Evolutionary conservation across 2,113 vertebrate species (phyloP), one percentile per base, ranked within the genome.

Genomic region (Myotis brandtii): DNA sequence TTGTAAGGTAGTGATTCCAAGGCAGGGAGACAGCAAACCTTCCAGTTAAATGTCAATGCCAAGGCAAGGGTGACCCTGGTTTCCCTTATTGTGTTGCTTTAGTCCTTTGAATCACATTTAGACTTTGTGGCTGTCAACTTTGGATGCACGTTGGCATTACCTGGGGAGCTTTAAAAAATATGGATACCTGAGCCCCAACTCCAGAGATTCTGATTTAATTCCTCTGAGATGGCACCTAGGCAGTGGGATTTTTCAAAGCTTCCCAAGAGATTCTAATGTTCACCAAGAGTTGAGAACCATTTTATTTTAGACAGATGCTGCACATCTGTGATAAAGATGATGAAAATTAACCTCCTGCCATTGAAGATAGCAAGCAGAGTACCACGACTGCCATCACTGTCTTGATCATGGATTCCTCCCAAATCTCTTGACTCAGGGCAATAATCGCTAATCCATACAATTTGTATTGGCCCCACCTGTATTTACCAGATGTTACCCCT

Each of bases 261-360:
- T 12, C 69, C 43, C 64, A 84, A 43, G 56, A 86, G 30, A 91
- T 86, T 83, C 82, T 91, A 81, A 86, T 86, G 16, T 56, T 27
- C 50, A 81, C 17, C 14, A 27, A 34, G 9, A 84, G 25, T 32
- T 91, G 50, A 94, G 23, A 83, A 91, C 50, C 9, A 62, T 25
- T 89, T 94, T 48, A 86, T 93, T 92, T 83, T 88, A 89, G 56
- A 62, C 43, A 95, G 50, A 92, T 95, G 92, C 56, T 89, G 30
- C n/a, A 89, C 56, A 87, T 96, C 75, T 89, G 89, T 84, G 84
- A 59, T 66, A 92, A 89, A 76, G 43, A 93, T 84, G 66, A 69
- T 90, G 66, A 89, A 91, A 85, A 81, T 81, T 59, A 54, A 89
- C 16, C 67, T 76, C 59, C 32, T 37, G 43, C 54, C 69, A 21